Evolutionary conservation across 1,140 invertebrate species (phyloP).

Genomic region (Drepana arcuata): DNA sequence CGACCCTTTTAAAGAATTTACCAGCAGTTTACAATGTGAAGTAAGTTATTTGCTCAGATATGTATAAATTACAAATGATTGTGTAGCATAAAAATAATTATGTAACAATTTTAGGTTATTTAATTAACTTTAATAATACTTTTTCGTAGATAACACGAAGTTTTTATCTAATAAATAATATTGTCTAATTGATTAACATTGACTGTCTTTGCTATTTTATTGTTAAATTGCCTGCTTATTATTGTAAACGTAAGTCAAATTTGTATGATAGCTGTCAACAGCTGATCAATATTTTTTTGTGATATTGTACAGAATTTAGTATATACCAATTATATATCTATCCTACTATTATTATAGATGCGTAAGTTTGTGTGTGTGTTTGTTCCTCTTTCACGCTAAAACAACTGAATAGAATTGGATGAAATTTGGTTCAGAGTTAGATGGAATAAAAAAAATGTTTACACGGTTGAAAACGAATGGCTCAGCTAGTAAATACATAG

Average conservation of each 20-base stretch:
- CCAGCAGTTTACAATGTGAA: slow-evolving; percentile 62
- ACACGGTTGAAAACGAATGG: neutral
- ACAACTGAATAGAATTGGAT: too few species aligned
- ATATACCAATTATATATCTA: too few species aligned
- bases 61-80: neutral
- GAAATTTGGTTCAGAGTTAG: neutral
- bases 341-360: too few species aligned
- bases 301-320: too few species aligned
- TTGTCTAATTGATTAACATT: neutral
- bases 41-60: slow-evolving; percentile 32
- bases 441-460: neutral
- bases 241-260: too few species aligned
- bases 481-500: neutral
- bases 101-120: slow-evolving; percentile 55
- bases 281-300: too few species aligned
- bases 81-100: slow-evolving; percentile 27
- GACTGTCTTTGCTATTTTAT: too few species aligned
- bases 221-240: too few species aligned
- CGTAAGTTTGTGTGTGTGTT: too few species aligned
- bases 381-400: too few species aligned
- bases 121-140: neutral
- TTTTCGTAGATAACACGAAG: neutral
- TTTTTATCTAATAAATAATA: neutral
- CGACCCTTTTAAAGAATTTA: slow-evolving; percentile 43
- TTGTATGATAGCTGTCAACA: too few species aligned